These are phyloP conservation scores for Marronus borbonicus DNA, from an alignment of 2,888 invertebrate genomes.

Conservation along the genomic window DNA sequence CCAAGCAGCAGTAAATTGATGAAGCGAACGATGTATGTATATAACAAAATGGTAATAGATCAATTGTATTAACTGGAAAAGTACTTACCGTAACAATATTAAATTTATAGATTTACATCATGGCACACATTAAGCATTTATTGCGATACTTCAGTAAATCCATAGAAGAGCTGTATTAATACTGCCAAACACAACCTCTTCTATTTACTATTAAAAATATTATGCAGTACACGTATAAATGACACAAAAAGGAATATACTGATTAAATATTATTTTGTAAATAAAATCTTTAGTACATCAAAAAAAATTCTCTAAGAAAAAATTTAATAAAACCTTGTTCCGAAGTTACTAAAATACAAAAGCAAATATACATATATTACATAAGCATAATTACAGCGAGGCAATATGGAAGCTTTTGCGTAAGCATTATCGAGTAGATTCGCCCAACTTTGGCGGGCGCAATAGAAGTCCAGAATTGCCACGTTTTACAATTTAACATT, in stretches of 20 bases:
- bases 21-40: constrained; percentile 46
- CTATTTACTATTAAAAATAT: constrained; percentile 13
- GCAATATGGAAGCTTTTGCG: too few species aligned
- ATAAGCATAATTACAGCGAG: too few species aligned
- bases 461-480: too few species aligned
- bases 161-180: constrained; percentile 12
- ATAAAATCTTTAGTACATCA: constrained; percentile 27
- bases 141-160: constrained; percentile 13
- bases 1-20: constrained; percentile 52
- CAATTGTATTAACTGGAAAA: constrained; percentile 23
- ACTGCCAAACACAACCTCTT: constrained; percentile 30
- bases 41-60: constrained; percentile 29
- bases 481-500: not conserved
- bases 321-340: too few species aligned
- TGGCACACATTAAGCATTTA: not conserved
- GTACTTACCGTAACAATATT: not conserved
- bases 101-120: not conserved
- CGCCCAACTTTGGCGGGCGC: too few species aligned
- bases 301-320: too few species aligned
- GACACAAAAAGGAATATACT: constrained; percentile 8
- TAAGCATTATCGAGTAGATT: too few species aligned
- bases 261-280: constrained; percentile 32
- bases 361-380: too few species aligned
- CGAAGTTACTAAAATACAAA: too few species aligned
- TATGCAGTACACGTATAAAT: not conserved